These are phyloP conservation scores for Neogobius melanostomus DNA, from an alignment of 2,113 vertebrate species.

Conservation along the genomic window DNA sequence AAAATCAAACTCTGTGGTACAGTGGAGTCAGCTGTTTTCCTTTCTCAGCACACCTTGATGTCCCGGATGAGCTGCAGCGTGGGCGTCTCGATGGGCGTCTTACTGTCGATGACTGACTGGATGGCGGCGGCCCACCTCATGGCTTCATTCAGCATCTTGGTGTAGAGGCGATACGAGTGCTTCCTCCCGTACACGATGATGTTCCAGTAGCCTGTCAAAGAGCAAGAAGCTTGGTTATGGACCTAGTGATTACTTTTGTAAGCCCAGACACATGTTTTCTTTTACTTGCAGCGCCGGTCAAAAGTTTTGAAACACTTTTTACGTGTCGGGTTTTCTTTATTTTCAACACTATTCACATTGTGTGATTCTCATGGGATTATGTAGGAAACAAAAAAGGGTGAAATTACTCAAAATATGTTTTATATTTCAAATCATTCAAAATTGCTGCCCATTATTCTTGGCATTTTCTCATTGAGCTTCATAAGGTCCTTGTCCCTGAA, in stretches of 20 bases:
- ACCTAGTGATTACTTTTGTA: no score
- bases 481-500: no score
- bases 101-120: constrained; percentile 90
- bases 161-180: constrained; percentile 88
- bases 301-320: no score
- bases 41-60: constrained; percentile 80
- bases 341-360: no score
- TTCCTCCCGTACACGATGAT: constrained; percentile 88
- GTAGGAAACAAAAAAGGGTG: no score
- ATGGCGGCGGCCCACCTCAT: constrained; percentile 90
- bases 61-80: constrained; percentile 92
- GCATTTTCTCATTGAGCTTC: no score
- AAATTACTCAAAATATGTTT: not conserved
- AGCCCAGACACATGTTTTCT: no score
- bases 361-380: no score
- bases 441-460: no score
- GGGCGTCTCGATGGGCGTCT: constrained; percentile 90
- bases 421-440: not conserved
- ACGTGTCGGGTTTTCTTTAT: no score
- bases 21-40: not conserved
- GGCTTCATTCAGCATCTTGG: constrained; percentile 88
- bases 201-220: constrained; percentile 86
- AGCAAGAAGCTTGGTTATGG: not conserved
- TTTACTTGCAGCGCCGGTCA: no score
- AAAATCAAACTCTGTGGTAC: not conserved